Evolutionary conservation across 2,888 invertebrate genomes (phyloP), one percentile per base, ranked within the genome.

Genomic region (Tanypteryx hageni): DNA sequence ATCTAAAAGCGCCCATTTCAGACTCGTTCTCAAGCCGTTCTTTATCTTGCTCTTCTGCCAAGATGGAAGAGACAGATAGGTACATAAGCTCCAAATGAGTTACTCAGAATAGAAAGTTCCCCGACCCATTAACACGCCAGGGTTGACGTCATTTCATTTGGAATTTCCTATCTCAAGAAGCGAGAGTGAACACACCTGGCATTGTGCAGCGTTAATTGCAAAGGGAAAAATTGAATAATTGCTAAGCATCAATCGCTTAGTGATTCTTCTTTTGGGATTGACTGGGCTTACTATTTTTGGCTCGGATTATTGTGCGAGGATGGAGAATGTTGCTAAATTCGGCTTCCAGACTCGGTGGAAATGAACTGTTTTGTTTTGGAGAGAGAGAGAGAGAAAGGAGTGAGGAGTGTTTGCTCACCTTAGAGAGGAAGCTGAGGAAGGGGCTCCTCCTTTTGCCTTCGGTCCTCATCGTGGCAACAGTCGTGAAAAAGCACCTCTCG

Each of bases 391-490:
- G 44, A 44, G 44, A 44, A 44, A 27, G 27, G 64, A 22, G 22
- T 18, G 11, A 14, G 68, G 76, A 76, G 27, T 61, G 44, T 89
- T 64, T 64, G 64, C 68, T 61, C 44, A 89, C 89, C 89, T 89
- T 89, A 44, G 89, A 89, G 64, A 89, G 89, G 64, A 89, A 89
- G 89, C 89, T 89, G 64, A 89, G 89, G 89, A 89, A 89, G 44
- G 89, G 89, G 13, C 89, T 89, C n/a, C 89, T 11, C 8, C 89
- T 61, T 18, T 89, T 89, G 44, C 89, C 89, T 89, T 89, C 89
- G 44, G 89, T 89, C 89, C 89, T 89, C 89, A 89, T 89, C 44
- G 10, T 89, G 89, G 44, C 89, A 16, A 31, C 89, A 22, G 22
- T 9, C 85, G 56, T 27, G 76, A 76, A 76, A 76, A 76, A 76